Base-by-base conservation (phyloP, 2,113 vertebrate genomes). In the Tupaia tana region DNA sequence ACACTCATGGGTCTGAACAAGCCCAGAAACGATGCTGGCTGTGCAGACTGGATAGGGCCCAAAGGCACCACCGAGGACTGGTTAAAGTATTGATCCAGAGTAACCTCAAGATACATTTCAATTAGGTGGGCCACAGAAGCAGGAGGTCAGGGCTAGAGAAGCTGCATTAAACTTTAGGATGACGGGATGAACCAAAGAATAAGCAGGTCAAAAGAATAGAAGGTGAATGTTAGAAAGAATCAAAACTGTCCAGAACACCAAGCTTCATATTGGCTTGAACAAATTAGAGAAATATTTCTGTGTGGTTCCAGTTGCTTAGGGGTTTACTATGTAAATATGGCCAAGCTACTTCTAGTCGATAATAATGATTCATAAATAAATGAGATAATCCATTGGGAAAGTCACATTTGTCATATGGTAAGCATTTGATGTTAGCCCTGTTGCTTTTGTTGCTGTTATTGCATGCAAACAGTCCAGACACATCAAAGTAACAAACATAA, bases 21-120 rank as follows among this genome's bases (percentile, higher is more conserved):
- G 64, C 74, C 75, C 1, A 0, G 85, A 3, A 25, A 18, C 34
- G 18, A 7, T 7, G 10, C 52, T n/a, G 70, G 10, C 59, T 63
- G n/a, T 58, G 81, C 85, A 63, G 81, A 61, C 0, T 22, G 18
- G 12, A 9, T 1, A 29, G 19, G 20, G 7, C 7, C 27, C 34
- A 18, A 1, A 1, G 5, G 29, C 0, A 0, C 18, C 13, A 11
- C 13, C 12, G 12, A 4, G n/a, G 14, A 56, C 29, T 56, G 34
- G 74, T 69, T 15, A 29, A 31, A 71, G 29, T 15, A 56, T 29
- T 43, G 54, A 63, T 77, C n/a, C 8, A 1, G 20, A 64, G n/a
- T 27, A 64, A 22, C 56, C 67, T 67, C 58, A 27, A 14, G 77
- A 11, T 56, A 10, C 6, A 1, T 29, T 24, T 59, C 66, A 71